phyloP scores from a whole-genome alignment of 2,113 vertebrate species.

The Climacteris rufus region DNA sequence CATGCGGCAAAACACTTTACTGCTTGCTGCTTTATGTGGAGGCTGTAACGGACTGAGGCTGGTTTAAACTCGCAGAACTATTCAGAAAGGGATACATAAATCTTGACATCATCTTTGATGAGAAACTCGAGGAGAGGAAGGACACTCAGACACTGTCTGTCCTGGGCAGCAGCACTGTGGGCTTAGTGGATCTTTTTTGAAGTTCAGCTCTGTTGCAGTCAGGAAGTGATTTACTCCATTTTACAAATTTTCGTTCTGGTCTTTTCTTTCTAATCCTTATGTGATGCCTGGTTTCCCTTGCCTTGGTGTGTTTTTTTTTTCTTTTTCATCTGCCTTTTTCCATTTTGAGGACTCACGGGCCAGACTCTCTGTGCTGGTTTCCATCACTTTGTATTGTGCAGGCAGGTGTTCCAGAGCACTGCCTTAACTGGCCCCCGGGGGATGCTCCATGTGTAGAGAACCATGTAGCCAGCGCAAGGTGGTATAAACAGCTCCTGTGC shows the following conservation, averaged over 20 bases:
- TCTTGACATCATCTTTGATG: neutral
- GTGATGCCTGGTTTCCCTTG: conserved; percentile 3
- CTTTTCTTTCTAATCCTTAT: conserved; percentile 39
- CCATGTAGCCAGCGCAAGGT: neutral
- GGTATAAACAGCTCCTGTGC: neutral
- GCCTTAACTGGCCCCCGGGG: neutral
- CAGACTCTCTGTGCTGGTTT: conserved; percentile 26
- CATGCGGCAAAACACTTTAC: neutral
- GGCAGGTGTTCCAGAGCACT: conserved; percentile 30
- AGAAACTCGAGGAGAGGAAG: neutral
- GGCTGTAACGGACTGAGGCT: neutral
- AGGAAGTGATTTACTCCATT: conserved; percentile 45
- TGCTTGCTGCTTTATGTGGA: neutral
- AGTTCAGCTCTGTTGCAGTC: neutral
- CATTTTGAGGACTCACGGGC: neutral
- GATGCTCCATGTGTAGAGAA: neutral
- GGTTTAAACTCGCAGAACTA: neutral
- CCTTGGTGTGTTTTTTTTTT: neutral
- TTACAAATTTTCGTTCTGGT: conserved; percentile 7
- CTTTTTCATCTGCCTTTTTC: conserved; percentile 40
- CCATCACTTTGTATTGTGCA: conserved; percentile 25
- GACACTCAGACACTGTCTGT: neutral
- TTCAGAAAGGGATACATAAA: neutral
- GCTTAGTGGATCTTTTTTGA: conserved; percentile 16
- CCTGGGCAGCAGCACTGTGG: neutral